These are phyloP conservation scores for Sebastes flavidus DNA, from an alignment of 2,797 vertebrate species.

Conservation along the genomic window DNA sequence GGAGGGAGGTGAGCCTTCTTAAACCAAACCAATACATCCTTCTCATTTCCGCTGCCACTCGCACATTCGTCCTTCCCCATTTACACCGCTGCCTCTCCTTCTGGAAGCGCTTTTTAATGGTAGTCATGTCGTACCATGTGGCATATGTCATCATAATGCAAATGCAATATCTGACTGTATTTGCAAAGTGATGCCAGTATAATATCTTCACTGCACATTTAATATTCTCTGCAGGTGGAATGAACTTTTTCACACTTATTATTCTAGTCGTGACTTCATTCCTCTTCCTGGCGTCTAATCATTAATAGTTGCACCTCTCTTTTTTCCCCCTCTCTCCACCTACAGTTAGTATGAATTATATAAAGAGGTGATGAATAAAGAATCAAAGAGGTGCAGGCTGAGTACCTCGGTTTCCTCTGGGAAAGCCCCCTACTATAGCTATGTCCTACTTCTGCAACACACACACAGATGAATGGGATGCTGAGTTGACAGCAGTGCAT, in stretches of 20 bases:
- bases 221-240: slow-evolving; percentile 8
- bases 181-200: not conserved
- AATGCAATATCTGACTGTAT: not conserved
- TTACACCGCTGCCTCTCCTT: not conserved
- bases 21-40: not conserved
- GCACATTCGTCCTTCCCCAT: slow-evolving; percentile 5
- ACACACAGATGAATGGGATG: not conserved
- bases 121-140: not conserved
- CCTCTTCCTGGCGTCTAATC: slow-evolving; percentile 3
- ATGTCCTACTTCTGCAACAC: slow-evolving; percentile 40
- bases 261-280: slow-evolving; percentile 8
- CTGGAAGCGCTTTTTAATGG: slow-evolving; percentile 10
- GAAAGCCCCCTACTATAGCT: slow-evolving; percentile 33
- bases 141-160: slow-evolving; percentile 1
- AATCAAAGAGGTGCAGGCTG: slow-evolving; percentile 43
- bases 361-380: slow-evolving; percentile 63
- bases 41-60: not conserved
- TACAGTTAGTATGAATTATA: slow-evolving; percentile 44
- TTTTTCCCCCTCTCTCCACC: not conserved
- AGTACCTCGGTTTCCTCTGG: slow-evolving; percentile 13
- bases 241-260: slow-evolving; percentile 11
- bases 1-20: not conserved
- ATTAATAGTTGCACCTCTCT: slow-evolving; percentile 1
- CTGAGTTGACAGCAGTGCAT: not conserved
- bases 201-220: slow-evolving; percentile 6